phyloP scores from a whole-genome alignment of 2,113 vertebrate species.

The Oreochromis spilurus region DNA sequence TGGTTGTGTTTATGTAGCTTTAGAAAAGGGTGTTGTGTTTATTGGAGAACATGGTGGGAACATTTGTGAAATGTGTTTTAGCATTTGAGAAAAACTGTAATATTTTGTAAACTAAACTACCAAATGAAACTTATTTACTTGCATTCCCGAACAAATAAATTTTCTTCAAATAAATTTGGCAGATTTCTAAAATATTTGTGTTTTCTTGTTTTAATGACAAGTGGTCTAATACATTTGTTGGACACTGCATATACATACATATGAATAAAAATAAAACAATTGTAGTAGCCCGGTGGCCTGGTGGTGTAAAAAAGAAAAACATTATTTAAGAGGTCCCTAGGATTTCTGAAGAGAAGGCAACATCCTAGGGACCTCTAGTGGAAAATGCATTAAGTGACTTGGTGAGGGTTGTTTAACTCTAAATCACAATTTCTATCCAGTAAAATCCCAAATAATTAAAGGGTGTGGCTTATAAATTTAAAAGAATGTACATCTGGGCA shows the following conservation, averaged over 20 bases:
- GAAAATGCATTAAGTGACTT: not conserved
- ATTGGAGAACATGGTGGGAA: too few relatives aligned
- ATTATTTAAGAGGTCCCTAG: not conserved
- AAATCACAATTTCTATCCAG: not conserved
- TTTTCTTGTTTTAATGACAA: not conserved
- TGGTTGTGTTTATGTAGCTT: too few relatives aligned
- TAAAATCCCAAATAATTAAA: not conserved
- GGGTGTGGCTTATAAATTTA: not conserved
- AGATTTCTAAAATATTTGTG: not conserved
- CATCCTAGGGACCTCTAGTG: constrained; percentile 47
- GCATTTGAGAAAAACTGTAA: too few relatives aligned
- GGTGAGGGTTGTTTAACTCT: not conserved
- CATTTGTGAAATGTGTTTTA: too few relatives aligned
- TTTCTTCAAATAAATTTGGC: not conserved
- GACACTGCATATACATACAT: not conserved
- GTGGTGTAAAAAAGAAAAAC: not conserved
- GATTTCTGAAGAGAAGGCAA: not conserved
- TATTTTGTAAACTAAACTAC: not conserved
- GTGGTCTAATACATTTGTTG: not conserved
- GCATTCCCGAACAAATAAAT: not conserved
- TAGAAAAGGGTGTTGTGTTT: too few relatives aligned
- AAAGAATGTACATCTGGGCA: not conserved
- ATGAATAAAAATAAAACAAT: not conserved
- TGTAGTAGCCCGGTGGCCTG: not conserved
- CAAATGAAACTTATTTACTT: not conserved